Conservation (phyloP, 2,113 vertebrate genomes). For the Ptilorrhoa leucosticta region DNA sequence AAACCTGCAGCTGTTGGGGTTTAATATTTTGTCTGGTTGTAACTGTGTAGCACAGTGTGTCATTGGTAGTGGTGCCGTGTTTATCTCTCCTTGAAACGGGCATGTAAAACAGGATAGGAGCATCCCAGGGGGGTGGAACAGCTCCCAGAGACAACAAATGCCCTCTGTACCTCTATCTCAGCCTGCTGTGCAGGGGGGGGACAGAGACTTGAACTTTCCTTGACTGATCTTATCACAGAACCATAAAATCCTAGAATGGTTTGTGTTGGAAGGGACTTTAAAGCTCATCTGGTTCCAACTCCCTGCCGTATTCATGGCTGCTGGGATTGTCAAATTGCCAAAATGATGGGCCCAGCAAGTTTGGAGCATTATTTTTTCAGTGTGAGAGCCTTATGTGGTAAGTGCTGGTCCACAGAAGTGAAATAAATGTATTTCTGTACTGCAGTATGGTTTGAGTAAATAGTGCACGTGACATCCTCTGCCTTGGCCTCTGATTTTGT, state of each 20-base stretch:
- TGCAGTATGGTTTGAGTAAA: background rate
- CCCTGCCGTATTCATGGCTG: fast-evolving
- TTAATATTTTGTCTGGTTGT: background rate
- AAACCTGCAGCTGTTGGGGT: background rate
- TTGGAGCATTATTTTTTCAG: background rate
- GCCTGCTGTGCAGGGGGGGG: background rate
- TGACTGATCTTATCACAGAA: background rate
- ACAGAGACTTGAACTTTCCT: background rate
- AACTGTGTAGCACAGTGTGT: background rate
- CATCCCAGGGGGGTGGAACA: fast-evolving
- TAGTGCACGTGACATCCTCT: background rate
- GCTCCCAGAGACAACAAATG: background rate
- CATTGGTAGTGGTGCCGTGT: fast-evolving
- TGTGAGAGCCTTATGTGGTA: background rate
- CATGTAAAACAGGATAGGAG: background rate
- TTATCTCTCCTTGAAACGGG: background rate
- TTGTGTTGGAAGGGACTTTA: background rate
- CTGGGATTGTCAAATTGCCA: background rate
- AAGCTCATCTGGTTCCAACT: background rate
- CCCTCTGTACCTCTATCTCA: background rate
- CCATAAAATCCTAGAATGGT: background rate
- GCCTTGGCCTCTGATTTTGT: background rate
- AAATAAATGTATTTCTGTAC: background rate
- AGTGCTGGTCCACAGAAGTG: background rate
- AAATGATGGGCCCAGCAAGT: fast-evolving